These are phyloP conservation scores for Hippocampus abdominalis DNA, from an alignment of 2,113 vertebrate genomes.

Conservation along the genomic window DNA sequence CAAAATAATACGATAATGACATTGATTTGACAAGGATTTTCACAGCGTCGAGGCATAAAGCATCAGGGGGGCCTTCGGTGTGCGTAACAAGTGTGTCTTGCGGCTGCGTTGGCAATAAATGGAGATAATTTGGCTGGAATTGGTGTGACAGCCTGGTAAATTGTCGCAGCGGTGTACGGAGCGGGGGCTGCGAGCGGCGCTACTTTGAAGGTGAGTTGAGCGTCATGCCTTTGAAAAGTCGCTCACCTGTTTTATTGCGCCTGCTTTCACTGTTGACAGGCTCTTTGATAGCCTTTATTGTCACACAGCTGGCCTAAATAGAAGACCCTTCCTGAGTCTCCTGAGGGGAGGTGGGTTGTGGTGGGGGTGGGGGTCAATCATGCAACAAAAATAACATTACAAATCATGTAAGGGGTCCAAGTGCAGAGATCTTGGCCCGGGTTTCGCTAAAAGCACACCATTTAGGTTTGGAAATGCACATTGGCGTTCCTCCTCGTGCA, in stretches of 20 bases:
- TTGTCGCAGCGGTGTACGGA: conserved; percentile 66
- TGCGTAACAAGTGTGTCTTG: conserved; percentile 76
- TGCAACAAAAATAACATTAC: neutral
- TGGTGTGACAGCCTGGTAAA: conserved; percentile 76
- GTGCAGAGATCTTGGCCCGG: neutral
- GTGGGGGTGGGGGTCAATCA: no score
- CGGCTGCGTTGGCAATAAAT: conserved; percentile 77
- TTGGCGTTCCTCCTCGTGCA: neutral
- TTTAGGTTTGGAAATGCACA: neutral
- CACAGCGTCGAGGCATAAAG: conserved; percentile 65
- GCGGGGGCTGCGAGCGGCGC: conserved; percentile 41
- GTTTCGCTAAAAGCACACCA: neutral
- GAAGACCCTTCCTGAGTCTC: neutral
- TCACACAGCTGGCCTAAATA: conserved; percentile 10
- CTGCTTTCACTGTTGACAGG: conserved; percentile 12
- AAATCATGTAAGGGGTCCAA: neutral
- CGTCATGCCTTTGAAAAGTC: conserved; percentile 37
- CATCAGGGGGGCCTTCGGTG: conserved; percentile 25
- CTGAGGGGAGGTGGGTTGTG: no score
- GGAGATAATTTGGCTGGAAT: conserved; percentile 79
- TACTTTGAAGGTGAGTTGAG: conserved; percentile 59
- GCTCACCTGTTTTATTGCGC: conserved; percentile 28
- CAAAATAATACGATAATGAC: conserved; percentile 67
- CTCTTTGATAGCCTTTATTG: conserved; percentile 13
- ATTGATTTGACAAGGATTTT: conserved; percentile 69